Percentiles rank a stretch among this genome's conserved stretches.
These are phyloP conservation scores for Oxygymnocypris stewartii DNA, from an alignment of 2,113 vertebrate genomes.

Conservation along the genomic window DNA sequence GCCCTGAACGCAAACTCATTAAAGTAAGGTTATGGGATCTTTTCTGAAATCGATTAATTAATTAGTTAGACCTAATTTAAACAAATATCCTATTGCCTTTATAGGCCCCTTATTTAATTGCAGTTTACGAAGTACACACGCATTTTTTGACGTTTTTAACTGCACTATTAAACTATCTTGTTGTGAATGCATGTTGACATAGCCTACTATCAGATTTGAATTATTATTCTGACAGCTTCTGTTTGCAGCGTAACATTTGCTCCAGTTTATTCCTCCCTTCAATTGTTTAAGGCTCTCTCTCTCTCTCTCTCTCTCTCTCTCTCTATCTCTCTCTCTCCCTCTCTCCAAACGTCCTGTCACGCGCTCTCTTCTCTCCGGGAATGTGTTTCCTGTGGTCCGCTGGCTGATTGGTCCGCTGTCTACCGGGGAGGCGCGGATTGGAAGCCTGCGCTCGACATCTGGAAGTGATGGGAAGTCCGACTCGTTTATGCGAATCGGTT, in stretches of 20 bases:
- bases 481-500: slow-evolving; percentile 1
- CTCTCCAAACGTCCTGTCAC: slow-evolving; percentile 12
- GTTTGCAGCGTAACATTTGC: neutral
- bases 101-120: neutral
- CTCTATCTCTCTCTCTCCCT: neutral
- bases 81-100: neutral
- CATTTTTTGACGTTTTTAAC: neutral
- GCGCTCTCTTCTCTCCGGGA: slow-evolving; percentile 11
- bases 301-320: neutral
- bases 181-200: neutral
- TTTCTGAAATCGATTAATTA: neutral
- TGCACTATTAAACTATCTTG: neutral
- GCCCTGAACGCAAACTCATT: neutral
- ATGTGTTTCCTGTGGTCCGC: slow-evolving; percentile 51
- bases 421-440: slow-evolving; percentile 42
- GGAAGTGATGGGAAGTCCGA: slow-evolving; percentile 42
- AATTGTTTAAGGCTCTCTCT: neutral
- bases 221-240: neutral
- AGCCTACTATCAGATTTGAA: neutral
- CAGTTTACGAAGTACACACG: neutral
- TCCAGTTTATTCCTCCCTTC: neutral
- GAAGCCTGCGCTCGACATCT: slow-evolving; percentile 49
- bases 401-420: slow-evolving; percentile 44
- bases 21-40: neutral
- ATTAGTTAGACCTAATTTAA: neutral